Percentiles rank a stretch among this genome's conserved stretches.
Evolutionary conservation across 2,888 invertebrate species (phyloP).

Genomic region (Coenonympha arcania): DNA sequence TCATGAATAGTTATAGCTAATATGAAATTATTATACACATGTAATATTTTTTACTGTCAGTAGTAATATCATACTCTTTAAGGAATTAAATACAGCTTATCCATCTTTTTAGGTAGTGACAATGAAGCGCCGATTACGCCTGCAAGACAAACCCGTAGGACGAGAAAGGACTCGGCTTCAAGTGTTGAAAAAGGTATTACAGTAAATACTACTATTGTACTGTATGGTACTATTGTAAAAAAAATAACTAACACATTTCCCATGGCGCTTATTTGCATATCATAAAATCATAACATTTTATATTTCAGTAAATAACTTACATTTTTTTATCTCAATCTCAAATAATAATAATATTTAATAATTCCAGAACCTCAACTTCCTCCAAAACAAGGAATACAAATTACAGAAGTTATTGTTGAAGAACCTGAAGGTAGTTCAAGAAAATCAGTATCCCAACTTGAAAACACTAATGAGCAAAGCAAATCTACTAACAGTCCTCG

Average conservation of each 20-base stretch:
- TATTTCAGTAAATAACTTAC: too few species aligned
- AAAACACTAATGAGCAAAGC: conserved; percentile 18
- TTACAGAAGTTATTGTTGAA: conserved; percentile 44
- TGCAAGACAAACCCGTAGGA: conserved; percentile 42
- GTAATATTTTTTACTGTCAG: too few species aligned
- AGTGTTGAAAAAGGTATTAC: conserved; percentile 55
- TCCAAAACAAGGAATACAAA: conserved; percentile 31
- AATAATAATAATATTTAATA: neutral
- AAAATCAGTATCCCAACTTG: conserved; percentile 25
- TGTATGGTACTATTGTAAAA: neutral
- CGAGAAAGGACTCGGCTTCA: conserved; percentile 55
- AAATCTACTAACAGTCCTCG: conserved; percentile 27
- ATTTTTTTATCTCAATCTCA: too few species aligned
- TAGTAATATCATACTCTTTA: too few species aligned
- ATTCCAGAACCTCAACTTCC: conserved; percentile 33
- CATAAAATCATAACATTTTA: too few species aligned
- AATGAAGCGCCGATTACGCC: conserved; percentile 53
- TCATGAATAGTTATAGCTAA: too few species aligned
- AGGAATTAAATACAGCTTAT: too few species aligned
- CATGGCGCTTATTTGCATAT: too few species aligned
- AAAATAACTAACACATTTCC: too few species aligned
- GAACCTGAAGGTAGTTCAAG: conserved; percentile 40
- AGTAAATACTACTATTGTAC: neutral
- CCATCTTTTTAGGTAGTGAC: conserved; percentile 62
- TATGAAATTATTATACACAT: too few species aligned